phyloP scores from a whole-genome alignment of 2,113 vertebrate genomes.

The Aplodontia rufa region DNA sequence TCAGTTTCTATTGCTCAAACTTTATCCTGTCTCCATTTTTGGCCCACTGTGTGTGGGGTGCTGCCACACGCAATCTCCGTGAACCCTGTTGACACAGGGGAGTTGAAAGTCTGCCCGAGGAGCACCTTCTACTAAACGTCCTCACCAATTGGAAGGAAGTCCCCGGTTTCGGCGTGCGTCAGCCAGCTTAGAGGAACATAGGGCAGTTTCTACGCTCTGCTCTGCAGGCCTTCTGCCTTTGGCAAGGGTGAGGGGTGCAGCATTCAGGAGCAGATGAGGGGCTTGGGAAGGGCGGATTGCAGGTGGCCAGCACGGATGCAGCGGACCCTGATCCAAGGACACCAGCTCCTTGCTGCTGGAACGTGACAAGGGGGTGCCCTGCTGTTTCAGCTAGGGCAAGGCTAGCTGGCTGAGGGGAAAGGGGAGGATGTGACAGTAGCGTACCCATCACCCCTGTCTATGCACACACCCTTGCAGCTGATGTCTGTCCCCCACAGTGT shows the following conservation, averaged over 20 bases:
- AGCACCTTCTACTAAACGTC: constrained; percentile 37
- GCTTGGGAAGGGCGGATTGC: not conserved
- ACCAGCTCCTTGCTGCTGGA: not conserved
- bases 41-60: not conserved
- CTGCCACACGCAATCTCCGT: not conserved
- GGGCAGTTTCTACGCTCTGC: not conserved
- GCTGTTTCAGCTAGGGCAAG: not conserved
- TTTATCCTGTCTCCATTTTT: constrained; percentile 49
- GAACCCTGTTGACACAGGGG: constrained; percentile 61
- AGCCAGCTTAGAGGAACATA: not conserved
- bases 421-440: not conserved
- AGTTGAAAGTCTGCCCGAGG: constrained; percentile 37
- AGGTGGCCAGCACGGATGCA: not conserved
- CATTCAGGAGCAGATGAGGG: not conserved
- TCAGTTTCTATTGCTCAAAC: constrained; percentile 28
- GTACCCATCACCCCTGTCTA: not conserved
- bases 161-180: constrained; percentile 58
- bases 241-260: not conserved
- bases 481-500: too few species aligned
- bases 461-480: not conserved
- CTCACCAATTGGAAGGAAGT: constrained; percentile 57
- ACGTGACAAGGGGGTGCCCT: not conserved
- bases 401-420: not conserved
- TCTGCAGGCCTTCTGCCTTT: not conserved
- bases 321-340: not conserved